Conservation (phyloP, 2,797 vertebrate genomes). For the Momotus momota region DNA sequence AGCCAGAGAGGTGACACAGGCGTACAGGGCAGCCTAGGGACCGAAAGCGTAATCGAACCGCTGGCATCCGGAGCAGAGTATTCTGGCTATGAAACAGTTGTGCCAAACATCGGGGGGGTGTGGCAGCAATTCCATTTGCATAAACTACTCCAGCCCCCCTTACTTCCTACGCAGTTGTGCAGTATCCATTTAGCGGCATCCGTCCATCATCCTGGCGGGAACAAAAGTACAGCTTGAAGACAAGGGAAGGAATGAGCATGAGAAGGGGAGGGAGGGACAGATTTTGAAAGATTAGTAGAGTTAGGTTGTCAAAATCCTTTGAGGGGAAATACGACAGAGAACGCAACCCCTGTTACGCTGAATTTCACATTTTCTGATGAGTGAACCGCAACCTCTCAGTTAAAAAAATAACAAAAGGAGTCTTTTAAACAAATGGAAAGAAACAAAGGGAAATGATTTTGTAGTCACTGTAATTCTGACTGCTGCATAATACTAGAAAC, state of each 20-base stretch:
- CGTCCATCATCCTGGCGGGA: neutral
- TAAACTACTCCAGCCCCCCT: neutral
- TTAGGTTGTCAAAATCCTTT: neutral
- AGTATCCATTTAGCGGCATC: neutral
- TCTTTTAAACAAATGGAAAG: neutral
- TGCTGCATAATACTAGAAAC: constrained; percentile 29
- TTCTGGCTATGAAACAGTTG: neutral
- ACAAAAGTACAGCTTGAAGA: neutral
- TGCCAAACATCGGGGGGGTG: neutral
- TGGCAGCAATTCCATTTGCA: neutral
- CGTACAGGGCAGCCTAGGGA: neutral
- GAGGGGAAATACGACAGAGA: neutral
- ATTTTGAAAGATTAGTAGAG: neutral
- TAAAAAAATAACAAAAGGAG: neutral
- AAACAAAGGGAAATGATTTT: constrained; percentile 19
- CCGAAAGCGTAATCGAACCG: neutral
- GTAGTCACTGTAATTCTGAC: constrained; percentile 19
- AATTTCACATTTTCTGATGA: neutral
- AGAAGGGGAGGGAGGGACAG: neutral
- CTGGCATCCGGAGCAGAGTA: neutral
- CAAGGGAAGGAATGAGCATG: neutral
- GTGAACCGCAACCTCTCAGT: neutral
- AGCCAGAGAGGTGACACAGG: neutral
- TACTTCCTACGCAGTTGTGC: neutral
- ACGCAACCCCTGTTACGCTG: neutral